These are phyloP conservation scores for Tenebrosternarchus preto DNA, from an alignment of 2,113 vertebrate species.

Conservation along the genomic window DNA sequence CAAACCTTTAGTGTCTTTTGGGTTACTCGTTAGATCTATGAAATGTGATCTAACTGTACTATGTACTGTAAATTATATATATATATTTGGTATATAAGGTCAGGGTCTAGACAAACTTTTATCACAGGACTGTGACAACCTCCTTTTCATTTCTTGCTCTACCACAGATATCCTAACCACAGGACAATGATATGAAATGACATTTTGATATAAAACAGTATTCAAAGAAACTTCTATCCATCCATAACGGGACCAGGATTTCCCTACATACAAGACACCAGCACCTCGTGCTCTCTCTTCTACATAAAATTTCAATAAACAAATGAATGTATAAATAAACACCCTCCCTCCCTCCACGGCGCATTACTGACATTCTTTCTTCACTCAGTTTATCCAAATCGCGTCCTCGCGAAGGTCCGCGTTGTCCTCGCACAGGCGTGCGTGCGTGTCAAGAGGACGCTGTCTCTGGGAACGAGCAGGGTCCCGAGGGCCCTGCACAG, in stretches of 20 bases:
- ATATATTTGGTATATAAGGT: not conserved
- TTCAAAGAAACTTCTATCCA: too few relatives aligned
- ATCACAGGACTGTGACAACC: too few relatives aligned
- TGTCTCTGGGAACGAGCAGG: slow-evolving; percentile 12
- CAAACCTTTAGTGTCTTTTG: not conserved
- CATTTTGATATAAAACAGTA: not conserved
- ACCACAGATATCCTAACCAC: not conserved
- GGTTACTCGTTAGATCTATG: too few relatives aligned
- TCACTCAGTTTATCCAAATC: slow-evolving; percentile 4
- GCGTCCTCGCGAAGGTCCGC: not conserved
- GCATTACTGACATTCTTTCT: slow-evolving; percentile 29
- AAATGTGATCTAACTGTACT: not conserved
- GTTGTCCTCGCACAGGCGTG: slow-evolving; percentile 15
- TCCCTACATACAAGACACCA: not conserved
- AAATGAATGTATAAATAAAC: slow-evolving; percentile 12
- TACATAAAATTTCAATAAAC: slow-evolving; percentile 13
- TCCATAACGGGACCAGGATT: not conserved
- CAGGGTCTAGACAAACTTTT: not conserved
- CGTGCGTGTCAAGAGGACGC: slow-evolving; percentile 18
- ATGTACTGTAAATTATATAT: not conserved
- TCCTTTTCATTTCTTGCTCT: not conserved
- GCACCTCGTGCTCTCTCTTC: not conserved
- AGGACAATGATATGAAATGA: not conserved
- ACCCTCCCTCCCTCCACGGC: slow-evolving; percentile 1
- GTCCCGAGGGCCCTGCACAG: slow-evolving; percentile 26